Conservation (phyloP, 30 jellyfish, hydroid and myxozoan species). For the Turritopsis rubra region DNA sequence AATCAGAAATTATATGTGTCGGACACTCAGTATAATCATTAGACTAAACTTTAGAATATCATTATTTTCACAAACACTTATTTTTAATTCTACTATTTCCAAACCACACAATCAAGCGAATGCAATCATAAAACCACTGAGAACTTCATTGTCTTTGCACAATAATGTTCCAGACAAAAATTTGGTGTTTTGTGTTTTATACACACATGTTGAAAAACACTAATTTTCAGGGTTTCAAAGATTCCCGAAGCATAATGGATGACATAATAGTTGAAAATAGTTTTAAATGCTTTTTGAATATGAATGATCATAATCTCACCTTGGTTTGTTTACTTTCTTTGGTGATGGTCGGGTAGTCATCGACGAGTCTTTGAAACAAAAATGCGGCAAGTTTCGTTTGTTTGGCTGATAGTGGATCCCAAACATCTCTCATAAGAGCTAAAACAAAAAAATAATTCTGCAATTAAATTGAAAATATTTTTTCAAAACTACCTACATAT, state of each 20-base stretch:
- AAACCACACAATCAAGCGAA: background rate
- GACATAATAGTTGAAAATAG: background rate
- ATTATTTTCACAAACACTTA: background rate
- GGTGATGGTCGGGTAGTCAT: conserved; percentile 78
- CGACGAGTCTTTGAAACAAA: conserved; percentile 65
- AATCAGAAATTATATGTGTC: too few species aligned
- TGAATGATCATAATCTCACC: conserved; percentile 36
- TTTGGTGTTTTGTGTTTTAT: background rate
- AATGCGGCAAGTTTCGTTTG: conserved; percentile 54
- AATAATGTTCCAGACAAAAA: background rate
- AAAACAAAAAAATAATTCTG: background rate
- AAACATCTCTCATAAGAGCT: conserved; percentile 63
- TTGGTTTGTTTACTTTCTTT: conserved; percentile 67
- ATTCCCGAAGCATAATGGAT: too few species aligned
- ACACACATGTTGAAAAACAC: too few species aligned
- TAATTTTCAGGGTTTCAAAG: too few species aligned
- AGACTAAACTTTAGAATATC: too few species aligned
- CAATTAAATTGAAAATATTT: background rate
- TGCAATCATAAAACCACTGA: background rate
- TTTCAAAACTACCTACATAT: too few species aligned
- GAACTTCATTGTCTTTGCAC: too few species aligned
- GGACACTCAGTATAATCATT: too few species aligned
- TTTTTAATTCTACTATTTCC: background rate
- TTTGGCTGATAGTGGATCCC: conserved; percentile 94
- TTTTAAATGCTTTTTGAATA: background rate